Evolutionary conservation across 2,797 vertebrate genomes (phyloP).

Genomic region (Pelochelys cantorii): DNA sequence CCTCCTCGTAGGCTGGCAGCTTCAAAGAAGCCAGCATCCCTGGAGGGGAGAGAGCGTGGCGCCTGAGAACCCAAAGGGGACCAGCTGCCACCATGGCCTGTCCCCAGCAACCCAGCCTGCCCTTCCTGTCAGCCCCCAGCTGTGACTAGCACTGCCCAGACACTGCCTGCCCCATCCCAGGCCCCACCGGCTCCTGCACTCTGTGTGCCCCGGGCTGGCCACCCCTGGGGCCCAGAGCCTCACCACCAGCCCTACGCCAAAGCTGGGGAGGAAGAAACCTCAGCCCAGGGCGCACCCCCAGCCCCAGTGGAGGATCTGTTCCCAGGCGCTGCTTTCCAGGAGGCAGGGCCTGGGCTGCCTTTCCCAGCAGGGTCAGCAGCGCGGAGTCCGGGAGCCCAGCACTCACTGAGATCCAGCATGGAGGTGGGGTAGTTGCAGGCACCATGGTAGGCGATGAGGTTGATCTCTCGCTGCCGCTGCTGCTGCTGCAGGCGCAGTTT

Average conservation of each 20-base stretch:
- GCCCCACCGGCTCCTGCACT: too few relatives aligned
- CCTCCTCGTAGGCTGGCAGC: slow-evolving; percentile 93
- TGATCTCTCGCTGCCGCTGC: slow-evolving; percentile 95
- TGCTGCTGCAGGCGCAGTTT: slow-evolving; percentile 94
- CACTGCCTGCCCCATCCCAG: too few relatives aligned
- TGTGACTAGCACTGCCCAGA: too few relatives aligned
- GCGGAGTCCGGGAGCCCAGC: not conserved
- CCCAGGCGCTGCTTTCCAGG: accelerated
- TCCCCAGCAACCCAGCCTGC: not conserved
- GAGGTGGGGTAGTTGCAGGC: slow-evolving; percentile 89
- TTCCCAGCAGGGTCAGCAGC: not conserved
- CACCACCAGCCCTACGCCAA: too few relatives aligned
- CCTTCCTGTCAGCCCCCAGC: too few relatives aligned
- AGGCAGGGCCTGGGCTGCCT: not conserved
- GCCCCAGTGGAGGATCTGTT: not conserved
- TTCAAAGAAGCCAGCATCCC: slow-evolving; percentile 92
- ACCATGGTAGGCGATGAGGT: slow-evolving; percentile 93
- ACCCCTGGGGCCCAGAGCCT: too few relatives aligned
- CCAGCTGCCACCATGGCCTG: not conserved
- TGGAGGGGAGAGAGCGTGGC: slow-evolving; percentile 42
- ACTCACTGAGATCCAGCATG: slow-evolving; percentile 89
- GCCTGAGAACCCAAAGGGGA: not conserved
- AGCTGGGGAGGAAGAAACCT: not conserved
- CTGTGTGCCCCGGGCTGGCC: too few relatives aligned
- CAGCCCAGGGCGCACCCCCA: not conserved